phyloP scores from a whole-genome alignment of 2,888 invertebrate species.

The Oscheius sp. region DNA sequence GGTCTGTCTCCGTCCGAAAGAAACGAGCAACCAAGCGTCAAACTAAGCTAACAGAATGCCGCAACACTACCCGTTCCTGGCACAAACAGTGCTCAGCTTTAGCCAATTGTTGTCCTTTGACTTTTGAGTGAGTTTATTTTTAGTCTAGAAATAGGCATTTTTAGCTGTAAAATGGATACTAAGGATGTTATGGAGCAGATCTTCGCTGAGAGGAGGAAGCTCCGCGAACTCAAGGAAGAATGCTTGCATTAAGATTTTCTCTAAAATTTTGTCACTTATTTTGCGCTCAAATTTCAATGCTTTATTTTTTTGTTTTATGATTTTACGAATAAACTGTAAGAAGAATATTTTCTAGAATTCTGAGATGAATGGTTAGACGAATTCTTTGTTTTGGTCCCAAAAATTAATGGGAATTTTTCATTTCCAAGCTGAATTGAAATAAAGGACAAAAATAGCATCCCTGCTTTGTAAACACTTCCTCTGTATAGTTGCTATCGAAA shows the following conservation, averaged over 20 bases:
- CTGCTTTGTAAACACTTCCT: no score
- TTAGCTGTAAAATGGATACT: slow-evolving; percentile 47
- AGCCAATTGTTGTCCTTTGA: slow-evolving; percentile 48
- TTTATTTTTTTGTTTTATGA: neutral
- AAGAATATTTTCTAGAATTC: no score
- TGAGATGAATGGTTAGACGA: no score
- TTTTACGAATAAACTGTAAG: neutral
- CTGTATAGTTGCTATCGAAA: no score
- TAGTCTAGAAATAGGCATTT: slow-evolving; percentile 1
- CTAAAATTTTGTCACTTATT: neutral
- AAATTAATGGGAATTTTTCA: no score
- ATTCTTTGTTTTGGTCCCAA: no score
- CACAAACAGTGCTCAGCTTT: slow-evolving; percentile 50
- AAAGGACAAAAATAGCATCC: no score
- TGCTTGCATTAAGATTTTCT: neutral
- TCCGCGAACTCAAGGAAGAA: slow-evolving; percentile 40
- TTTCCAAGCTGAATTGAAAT: no score
- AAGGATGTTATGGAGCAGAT: slow-evolving; percentile 51
- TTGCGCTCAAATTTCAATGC: slow-evolving; percentile 25
- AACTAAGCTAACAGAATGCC: slow-evolving; percentile 38
- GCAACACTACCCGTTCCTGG: slow-evolving; percentile 41
- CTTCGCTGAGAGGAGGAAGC: slow-evolving; percentile 41
- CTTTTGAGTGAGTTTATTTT: slow-evolving; percentile 14
- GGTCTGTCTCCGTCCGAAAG: neutral
- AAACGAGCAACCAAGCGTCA: slow-evolving; percentile 4